Percentiles rank a stretch among this genome's conserved stretches.
These are phyloP conservation scores for Andricus quercusramuli DNA, from an alignment of 2,888 invertebrate species.

Conservation along the genomic window DNA sequence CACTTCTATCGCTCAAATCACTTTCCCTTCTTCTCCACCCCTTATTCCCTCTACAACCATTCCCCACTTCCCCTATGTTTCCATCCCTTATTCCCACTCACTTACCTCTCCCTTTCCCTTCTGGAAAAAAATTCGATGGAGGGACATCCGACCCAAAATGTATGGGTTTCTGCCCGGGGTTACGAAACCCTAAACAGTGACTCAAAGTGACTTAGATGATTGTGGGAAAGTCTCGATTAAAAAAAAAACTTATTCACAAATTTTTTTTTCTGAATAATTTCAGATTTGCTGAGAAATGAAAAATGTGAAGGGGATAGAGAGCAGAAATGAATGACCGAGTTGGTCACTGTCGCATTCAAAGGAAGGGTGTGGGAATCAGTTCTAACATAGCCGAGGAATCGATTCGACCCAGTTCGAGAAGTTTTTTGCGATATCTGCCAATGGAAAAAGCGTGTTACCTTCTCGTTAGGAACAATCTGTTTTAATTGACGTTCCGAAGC, in stretches of 20 bases:
- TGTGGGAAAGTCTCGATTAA: neutral
- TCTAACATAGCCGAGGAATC: constrained; percentile 1
- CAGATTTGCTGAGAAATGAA: too few relatives aligned
- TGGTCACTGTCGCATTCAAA: neutral
- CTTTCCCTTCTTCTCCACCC: too few relatives aligned
- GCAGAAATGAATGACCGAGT: constrained; percentile 20
- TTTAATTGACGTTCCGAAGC: constrained; percentile 2
- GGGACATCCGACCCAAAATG: too few relatives aligned
- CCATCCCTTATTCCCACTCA: too few relatives aligned
- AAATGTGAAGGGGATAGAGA: neutral
- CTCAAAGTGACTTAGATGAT: too few relatives aligned
- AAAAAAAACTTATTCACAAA: neutral
- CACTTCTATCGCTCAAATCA: too few relatives aligned
- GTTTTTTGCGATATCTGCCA: constrained; percentile 14
- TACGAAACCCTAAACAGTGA: too few relatives aligned
- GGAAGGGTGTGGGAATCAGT: neutral
- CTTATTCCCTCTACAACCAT: too few relatives aligned
- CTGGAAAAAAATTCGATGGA: too few relatives aligned
- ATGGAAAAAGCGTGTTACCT: constrained; percentile 25
- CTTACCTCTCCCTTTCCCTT: too few relatives aligned
- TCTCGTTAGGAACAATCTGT: constrained; percentile 18
- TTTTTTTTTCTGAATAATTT: neutral
- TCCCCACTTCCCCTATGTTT: too few relatives aligned
- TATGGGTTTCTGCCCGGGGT: too few relatives aligned
- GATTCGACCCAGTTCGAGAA: constrained; percentile 14